phyloP scores from a whole-genome alignment of 2,797 vertebrate species.

The Coreius guichenoti region DNA sequence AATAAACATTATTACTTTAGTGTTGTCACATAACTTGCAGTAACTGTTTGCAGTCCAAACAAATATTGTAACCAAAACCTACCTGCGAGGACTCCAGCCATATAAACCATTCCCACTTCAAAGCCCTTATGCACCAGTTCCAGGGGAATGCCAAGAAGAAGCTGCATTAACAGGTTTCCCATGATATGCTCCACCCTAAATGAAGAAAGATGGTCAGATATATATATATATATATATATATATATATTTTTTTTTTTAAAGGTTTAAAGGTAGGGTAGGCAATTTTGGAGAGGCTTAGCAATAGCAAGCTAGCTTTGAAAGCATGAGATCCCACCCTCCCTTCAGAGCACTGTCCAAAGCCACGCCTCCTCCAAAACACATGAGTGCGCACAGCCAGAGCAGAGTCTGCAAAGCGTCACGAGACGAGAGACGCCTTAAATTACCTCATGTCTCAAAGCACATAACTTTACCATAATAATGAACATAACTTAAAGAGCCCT shows the following conservation, averaged over 20 bases:
- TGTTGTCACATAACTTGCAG: neutral
- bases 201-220: neutral
- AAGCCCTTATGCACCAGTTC: constrained; percentile 93
- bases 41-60: neutral
- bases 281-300: neutral
- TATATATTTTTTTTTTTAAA: too few species aligned
- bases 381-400: neutral
- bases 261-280: neutral
- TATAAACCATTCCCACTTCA: constrained; percentile 89
- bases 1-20: neutral
- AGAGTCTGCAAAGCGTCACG: neutral
- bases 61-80: constrained; percentile 50
- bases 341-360: neutral
- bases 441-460: neutral
- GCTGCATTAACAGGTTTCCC: constrained; percentile 89
- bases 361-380: neutral
- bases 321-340: neutral
- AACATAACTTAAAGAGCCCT: neutral
- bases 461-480: neutral
- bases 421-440: neutral
- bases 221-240: too few species aligned
- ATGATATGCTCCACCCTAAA: constrained; percentile 90
- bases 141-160: constrained; percentile 87
- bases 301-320: neutral
- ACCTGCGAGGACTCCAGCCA: constrained; percentile 90